phyloP scores from a whole-genome alignment of 2,888 invertebrate genomes.

The Tipula confusa region DNA sequence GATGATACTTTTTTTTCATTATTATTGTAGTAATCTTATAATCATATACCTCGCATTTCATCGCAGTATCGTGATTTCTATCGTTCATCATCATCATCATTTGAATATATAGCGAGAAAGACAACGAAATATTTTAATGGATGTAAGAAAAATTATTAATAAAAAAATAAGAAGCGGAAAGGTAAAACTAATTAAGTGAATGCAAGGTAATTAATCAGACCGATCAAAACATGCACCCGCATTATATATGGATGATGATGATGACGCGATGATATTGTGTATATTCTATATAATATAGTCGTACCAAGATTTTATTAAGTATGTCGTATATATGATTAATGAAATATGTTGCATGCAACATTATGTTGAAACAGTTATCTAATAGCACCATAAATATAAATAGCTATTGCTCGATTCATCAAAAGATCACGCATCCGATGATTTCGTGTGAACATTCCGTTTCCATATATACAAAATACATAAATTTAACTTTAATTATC shows the following conservation, averaged over 20 bases:
- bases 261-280: neutral
- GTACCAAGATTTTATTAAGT: too few relatives aligned
- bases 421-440: neutral
- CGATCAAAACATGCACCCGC: constrained; percentile 25
- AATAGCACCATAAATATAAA: neutral
- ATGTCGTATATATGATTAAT: too few relatives aligned
- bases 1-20: neutral
- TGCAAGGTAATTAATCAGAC: constrained; percentile 12
- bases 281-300: too few relatives aligned
- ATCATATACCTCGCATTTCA: constrained; percentile 1
- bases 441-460: neutral
- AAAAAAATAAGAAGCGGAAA: constrained; percentile 3
- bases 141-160: neutral
- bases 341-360: too few relatives aligned
- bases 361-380: too few relatives aligned
- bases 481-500: neutral
- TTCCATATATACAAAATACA: neutral
- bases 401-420: neutral
- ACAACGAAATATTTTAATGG: neutral
- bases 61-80: neutral
- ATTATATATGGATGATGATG: neutral
- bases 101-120: constrained; percentile 13
- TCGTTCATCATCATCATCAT: neutral
- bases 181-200: constrained; percentile 20
- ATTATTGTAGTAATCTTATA: neutral